Conservation (phyloP, 2,113 vertebrate species). For the Tragelaphus imberbis region DNA sequence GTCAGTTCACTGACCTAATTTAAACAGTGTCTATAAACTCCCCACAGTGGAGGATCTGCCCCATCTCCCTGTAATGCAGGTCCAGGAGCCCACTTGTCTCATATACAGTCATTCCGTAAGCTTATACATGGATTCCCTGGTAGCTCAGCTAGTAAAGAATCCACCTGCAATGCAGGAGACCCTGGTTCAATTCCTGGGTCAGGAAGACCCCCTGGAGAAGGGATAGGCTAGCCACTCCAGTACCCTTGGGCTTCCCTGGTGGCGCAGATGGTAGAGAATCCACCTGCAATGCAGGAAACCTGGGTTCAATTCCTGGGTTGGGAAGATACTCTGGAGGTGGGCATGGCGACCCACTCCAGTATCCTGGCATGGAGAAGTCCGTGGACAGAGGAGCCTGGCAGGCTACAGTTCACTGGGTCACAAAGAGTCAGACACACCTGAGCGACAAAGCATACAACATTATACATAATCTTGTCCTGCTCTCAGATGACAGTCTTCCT, state of each 20-base stretch:
- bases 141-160: not conserved
- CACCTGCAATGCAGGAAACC: not conserved
- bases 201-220: not conserved
- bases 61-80: not conserved
- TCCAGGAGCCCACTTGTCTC: not conserved
- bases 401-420: not conserved
- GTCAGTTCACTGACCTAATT: not conserved
- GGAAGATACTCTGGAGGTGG: not conserved
- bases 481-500: not conserved
- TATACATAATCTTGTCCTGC: not conserved
- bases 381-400: not conserved
- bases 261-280: not conserved
- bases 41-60: not conserved
- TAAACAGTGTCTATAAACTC: not conserved
- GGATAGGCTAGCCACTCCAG: not conserved
- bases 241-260: not conserved
- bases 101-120: not conserved
- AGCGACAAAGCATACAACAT: not conserved
- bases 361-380: not conserved
- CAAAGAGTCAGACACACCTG: not conserved
- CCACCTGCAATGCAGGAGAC: not conserved
- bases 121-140: not conserved
- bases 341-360: not conserved
- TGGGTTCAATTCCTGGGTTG: not conserved
- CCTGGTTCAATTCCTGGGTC: not conserved